Base-by-base conservation (phyloP, 2,888 invertebrate species). In the Resseliella maxima region DNA sequence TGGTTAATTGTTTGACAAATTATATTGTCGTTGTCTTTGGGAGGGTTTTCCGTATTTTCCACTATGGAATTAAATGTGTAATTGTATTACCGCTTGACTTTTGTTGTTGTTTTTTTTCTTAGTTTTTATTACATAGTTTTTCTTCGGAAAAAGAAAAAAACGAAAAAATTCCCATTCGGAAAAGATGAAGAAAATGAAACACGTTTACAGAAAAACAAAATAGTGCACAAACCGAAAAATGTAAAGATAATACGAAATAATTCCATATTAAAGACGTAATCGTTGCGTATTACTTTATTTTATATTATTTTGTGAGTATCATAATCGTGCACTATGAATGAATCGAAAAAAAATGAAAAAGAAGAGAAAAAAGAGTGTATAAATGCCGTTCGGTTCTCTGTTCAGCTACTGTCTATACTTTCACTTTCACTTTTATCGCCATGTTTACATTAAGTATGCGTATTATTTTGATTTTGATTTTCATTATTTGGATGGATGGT, bases 251-350 rank as follows among this genome's bases (percentile, higher is more conserved):
- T 72, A 18, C 72, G 72, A 72, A 72, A 72, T 72, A 72, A 72
- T 72, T 31, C 72, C 72, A 31, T 31, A 72, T 72, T 72, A 72
- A 72, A 72, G 72, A 72, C 72, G 72, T 72, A 72, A 72, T 72
- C 72, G 72, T 72, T 72, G 72, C 72, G 72, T 72, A 72, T 72
- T 72, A 72, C 31, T 72, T 72, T 59, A 59, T 59, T 59, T 31
- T 15, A 72, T 72, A 12, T 72, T 72, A 50, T 50, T 50, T 50
- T 41, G n/a, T 10, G 50, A 10, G n/a, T 50, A 50, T 50, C 24
- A 59, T 59, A 31, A 72, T 31, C 72, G 72, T 72, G 72, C 27
- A 31, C 72, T 72, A 72, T 72, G 72, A 72, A 72, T 72, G n/a
- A 31, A 72, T 10, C 41, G 12, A 15, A 59, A 50, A 6, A 10